These are phyloP conservation scores for Drosophila santomea DNA, from an alignment of 1,140 invertebrate species.

Conservation along the genomic window DNA sequence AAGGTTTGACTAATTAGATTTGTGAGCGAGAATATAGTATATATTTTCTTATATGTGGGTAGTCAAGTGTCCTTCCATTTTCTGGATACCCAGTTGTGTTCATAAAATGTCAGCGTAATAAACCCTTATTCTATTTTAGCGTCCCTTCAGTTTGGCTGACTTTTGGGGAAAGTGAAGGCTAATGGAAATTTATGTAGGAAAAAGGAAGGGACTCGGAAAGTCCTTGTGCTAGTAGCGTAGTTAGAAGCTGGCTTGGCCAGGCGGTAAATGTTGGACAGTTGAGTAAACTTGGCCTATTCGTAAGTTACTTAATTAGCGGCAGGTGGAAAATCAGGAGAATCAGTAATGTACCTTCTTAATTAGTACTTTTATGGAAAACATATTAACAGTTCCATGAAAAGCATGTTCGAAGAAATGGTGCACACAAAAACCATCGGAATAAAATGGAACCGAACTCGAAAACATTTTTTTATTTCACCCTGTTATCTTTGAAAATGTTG, in stretches of 20 bases:
- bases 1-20: constrained; percentile 69
- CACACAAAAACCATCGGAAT: not conserved
- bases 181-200: constrained; percentile 71
- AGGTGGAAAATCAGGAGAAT: constrained; percentile 36
- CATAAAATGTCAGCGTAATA: constrained; percentile 73
- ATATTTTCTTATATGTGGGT: constrained; percentile 10
- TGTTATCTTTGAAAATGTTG: too few species aligned
- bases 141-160: constrained; percentile 6
- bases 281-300: constrained; percentile 48
- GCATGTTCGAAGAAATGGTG: not conserved
- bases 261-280: constrained; percentile 27
- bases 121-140: constrained; percentile 49
- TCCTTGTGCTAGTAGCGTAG: not conserved
- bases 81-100: constrained; percentile 32
- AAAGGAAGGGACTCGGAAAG: not conserved
- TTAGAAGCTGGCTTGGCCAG: constrained; percentile 5
- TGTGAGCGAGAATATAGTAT: constrained; percentile 27
- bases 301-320: constrained; percentile 71
- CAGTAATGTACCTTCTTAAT: constrained; percentile 34
- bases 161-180: constrained; percentile 41
- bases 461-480: not conserved
- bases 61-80: constrained; percentile 43
- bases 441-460: not conserved
- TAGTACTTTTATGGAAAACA: constrained; percentile 17
- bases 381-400: not conserved